Evolutionary conservation across 2,113 vertebrate genomes (phyloP).

Genomic region (Ochotona curzoniae): DNA sequence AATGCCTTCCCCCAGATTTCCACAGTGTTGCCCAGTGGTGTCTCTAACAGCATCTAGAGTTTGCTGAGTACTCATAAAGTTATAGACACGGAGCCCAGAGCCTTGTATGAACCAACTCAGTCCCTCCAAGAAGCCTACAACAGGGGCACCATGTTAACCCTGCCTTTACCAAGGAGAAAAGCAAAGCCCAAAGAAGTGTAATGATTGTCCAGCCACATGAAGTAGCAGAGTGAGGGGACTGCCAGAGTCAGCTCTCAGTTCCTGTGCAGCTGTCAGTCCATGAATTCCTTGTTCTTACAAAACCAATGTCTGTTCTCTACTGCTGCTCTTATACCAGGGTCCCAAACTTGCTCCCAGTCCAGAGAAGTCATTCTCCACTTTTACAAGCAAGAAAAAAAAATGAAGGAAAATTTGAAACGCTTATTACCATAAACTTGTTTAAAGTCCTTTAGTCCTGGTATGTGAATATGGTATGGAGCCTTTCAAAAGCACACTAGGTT

Average conservation of each 20-base stretch:
- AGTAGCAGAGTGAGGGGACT: too few relatives aligned
- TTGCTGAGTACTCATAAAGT: too few relatives aligned
- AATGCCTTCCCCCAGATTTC: background rate
- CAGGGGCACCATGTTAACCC: accelerated
- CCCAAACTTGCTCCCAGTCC: background rate
- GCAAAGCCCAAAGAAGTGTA: background rate
- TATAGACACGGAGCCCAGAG: background rate
- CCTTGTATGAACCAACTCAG: background rate
- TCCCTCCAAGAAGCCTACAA: background rate
- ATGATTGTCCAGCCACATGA: background rate
- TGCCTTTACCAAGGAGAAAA: background rate
- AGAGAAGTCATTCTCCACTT: background rate
- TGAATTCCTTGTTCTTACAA: background rate
- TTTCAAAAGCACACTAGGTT: accelerated
- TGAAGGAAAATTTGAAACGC: background rate
- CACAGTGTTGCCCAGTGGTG: too few relatives aligned
- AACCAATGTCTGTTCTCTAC: background rate
- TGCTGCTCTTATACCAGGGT: background rate
- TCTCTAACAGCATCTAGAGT: background rate
- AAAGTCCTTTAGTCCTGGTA: background rate
- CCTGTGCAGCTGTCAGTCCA: too few relatives aligned
- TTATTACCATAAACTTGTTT: background rate
- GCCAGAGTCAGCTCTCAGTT: background rate
- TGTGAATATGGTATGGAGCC: accelerated
- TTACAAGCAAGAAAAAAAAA: background rate